Evolutionary conservation across 2,888 invertebrate genomes (phyloP).

Genomic region (Allophyes oxyacanthae): DNA sequence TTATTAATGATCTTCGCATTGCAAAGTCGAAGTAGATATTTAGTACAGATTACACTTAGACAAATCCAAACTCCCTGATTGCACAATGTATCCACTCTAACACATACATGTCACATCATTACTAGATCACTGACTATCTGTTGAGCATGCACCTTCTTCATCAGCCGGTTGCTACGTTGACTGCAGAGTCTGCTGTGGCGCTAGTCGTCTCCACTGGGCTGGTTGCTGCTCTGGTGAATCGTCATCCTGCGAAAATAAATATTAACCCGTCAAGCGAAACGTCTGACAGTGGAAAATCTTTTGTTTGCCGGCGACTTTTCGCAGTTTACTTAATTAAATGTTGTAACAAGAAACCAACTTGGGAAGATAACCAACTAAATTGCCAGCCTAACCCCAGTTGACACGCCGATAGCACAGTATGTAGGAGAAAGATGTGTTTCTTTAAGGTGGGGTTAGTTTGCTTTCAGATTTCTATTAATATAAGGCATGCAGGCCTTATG

Average conservation of each 20-base stretch:
- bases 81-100: neutral
- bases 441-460: too few species aligned
- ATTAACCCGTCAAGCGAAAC: too few species aligned
- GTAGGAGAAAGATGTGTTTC: too few species aligned
- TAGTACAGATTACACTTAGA: conserved; percentile 5
- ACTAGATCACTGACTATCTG: conserved; percentile 20
- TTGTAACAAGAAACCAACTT: too few species aligned
- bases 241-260: conserved; percentile 71
- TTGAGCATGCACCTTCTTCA: conserved; percentile 17
- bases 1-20: neutral
- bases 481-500: too few species aligned
- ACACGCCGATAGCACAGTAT: too few species aligned
- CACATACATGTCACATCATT: conserved; percentile 11
- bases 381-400: too few species aligned
- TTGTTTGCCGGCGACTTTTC: too few species aligned
- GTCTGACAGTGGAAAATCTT: too few species aligned
- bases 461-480: too few species aligned
- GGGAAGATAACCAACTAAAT: too few species aligned
- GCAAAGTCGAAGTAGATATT: neutral
- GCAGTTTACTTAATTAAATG: too few species aligned
- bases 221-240: conserved; percentile 71
- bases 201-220: conserved; percentile 81
- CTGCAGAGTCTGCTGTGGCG: conserved; percentile 78
- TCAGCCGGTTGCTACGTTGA: conserved; percentile 72
- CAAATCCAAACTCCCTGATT: conserved; percentile 20